These are phyloP conservation scores for Hipposideros armiger DNA, from an alignment of 2,113 vertebrate species.

Conservation along the genomic window DNA sequence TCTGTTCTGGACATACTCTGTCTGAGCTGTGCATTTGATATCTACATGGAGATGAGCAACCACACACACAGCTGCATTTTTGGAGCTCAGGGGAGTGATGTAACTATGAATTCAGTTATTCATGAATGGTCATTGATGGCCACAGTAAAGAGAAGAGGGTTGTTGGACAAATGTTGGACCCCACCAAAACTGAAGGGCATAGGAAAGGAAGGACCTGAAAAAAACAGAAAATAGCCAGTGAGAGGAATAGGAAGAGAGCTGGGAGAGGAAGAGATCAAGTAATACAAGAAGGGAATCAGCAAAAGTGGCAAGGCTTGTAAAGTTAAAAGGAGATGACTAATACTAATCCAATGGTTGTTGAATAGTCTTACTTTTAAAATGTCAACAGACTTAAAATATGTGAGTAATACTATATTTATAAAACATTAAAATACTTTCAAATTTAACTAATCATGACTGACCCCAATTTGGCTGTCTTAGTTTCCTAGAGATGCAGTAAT, in stretches of 20 bases:
- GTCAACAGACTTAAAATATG: slow-evolving; percentile 27
- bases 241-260: neutral
- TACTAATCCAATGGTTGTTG: neutral
- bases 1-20: neutral
- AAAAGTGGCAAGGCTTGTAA: neutral
- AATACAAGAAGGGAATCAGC: neutral
- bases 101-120: neutral
- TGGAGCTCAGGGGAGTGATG: neutral
- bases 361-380: slow-evolving; percentile 32
- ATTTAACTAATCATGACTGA: neutral
- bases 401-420: neutral
- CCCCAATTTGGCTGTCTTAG: neutral
- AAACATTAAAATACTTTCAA: slow-evolving; percentile 29
- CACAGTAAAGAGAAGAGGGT: neutral
- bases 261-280: neutral
- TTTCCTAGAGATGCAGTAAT: neutral
- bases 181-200: neutral
- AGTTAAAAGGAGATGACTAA: neutral
- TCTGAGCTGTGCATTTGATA: neutral
- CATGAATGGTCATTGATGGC: neutral
- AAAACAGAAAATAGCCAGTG: neutral
- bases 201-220: neutral
- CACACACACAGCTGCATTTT: neutral
- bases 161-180: neutral
- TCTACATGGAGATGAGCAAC: neutral